phyloP scores from a whole-genome alignment of 1,140 invertebrate species.

The Drosophila nannoptera region DNA sequence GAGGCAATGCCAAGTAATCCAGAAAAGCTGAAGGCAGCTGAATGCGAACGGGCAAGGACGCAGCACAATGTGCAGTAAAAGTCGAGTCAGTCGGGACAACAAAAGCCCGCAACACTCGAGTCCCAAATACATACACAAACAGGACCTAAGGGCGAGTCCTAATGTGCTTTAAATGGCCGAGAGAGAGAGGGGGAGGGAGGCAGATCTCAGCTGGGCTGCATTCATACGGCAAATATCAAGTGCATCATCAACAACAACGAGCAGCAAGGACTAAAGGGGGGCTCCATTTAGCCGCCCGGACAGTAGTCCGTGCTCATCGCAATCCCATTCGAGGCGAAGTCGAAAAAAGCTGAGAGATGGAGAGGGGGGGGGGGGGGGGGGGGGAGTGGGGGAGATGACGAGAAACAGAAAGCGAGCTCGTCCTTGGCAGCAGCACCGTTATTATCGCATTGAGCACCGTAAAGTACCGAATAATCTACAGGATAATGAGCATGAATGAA shows the following conservation, averaged over 20 bases:
- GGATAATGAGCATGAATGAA: conserved; percentile 73
- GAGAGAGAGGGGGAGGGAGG: background rate
- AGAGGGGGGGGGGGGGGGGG: background rate
- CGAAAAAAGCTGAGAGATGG: conserved; percentile 4
- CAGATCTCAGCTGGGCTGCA: conserved; percentile 37
- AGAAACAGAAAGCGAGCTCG: conserved; percentile 7
- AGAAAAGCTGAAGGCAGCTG: conserved; percentile 52
- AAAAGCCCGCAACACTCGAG: conserved; percentile 59
- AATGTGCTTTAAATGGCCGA: conserved; percentile 72
- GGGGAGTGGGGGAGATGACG: background rate
- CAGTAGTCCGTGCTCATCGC: background rate
- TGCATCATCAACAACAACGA: conserved; percentile 67
- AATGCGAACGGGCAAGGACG: background rate
- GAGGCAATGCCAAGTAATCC: conserved; percentile 62
- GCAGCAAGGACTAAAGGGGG: conserved; percentile 40
- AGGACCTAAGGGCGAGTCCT: conserved; percentile 37
- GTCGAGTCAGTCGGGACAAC: conserved; percentile 61
- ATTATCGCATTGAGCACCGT: conserved; percentile 71
- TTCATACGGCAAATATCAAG: conserved; percentile 74
- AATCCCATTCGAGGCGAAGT: conserved; percentile 19
- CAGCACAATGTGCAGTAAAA: conserved; percentile 57
- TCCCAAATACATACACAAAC: conserved; percentile 16
- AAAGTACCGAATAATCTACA: conserved; percentile 75
- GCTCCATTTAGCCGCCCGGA: conserved; percentile 49
- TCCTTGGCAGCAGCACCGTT: conserved; percentile 66